Percentiles rank a stretch among this genome's conserved stretches.
Evolutionary conservation across 2,113 vertebrate genomes (phyloP).

Genomic region (Numida meleagris): DNA sequence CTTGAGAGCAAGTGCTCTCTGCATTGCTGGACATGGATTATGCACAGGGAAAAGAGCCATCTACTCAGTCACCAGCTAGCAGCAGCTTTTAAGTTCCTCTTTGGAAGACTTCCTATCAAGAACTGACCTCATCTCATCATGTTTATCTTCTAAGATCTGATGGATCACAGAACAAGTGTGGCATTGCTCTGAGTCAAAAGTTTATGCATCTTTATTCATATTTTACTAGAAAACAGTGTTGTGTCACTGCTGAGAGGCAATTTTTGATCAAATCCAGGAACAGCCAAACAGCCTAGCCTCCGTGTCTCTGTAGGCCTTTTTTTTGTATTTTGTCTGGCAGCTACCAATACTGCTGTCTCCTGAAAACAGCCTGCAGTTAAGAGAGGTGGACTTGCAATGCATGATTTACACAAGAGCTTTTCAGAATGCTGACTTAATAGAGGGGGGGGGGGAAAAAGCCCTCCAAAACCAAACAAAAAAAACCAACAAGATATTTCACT

Average conservation of each 20-base stretch:
- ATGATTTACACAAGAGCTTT: not conserved
- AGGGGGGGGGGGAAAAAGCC: fast-evolving
- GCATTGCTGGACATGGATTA: not conserved
- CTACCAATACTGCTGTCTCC: not conserved
- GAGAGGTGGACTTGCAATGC: not conserved
- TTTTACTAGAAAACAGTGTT: not conserved
- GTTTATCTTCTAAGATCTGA: not conserved
- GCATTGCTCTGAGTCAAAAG: not conserved
- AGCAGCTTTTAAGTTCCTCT: not conserved
- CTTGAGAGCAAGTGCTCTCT: not conserved
- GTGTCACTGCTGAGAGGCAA: not conserved
- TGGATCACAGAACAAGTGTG: not conserved
- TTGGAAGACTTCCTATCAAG: not conserved
- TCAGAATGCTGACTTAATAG: not conserved
- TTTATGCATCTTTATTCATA: slow-evolving; percentile 6
- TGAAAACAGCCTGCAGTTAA: not conserved
- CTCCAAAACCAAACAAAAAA: not conserved
- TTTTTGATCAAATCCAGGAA: not conserved
- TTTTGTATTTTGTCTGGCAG: not conserved
- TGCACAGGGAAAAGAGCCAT: not conserved
- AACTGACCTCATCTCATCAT: not conserved
- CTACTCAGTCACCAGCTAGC: not conserved
- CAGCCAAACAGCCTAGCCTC: not conserved
- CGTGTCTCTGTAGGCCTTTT: not conserved
- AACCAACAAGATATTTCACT: not conserved